Percentiles rank a stretch among this genome's conserved stretches.
These are phyloP conservation scores for Chorisops tibialis DNA, from an alignment of 2,888 invertebrate species.

Conservation along the genomic window DNA sequence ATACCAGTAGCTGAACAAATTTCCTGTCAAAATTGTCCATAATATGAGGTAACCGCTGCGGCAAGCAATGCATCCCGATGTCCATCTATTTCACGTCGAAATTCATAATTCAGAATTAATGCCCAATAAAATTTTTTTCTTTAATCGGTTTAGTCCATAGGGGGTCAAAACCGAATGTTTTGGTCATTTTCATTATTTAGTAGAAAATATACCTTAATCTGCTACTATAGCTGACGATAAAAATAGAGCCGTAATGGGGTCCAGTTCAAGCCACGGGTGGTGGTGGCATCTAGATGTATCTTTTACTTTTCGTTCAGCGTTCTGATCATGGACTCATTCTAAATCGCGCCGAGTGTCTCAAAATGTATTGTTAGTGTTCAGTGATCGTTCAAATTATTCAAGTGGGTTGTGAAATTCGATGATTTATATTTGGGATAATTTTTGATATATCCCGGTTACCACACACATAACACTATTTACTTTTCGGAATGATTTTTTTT, in stretches of 20 bases:
- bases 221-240: neutral
- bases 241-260: slow-evolving; percentile 21
- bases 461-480: no score
- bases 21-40: slow-evolving; percentile 3
- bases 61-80: neutral
- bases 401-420: no score
- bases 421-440: no score
- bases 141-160: slow-evolving; percentile 25
- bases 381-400: no score
- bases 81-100: neutral
- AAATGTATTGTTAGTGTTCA: no score
- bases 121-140: slow-evolving; percentile 14
- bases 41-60: neutral
- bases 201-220: slow-evolving; percentile 10
- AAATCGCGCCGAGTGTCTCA: no score
- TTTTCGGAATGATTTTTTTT: no score
- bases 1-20: slow-evolving; percentile 22
- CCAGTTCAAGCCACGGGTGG: slow-evolving; percentile 15
- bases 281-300: slow-evolving; percentile 9
- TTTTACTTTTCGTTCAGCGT: no score
- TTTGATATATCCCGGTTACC: no score
- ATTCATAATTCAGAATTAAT: slow-evolving; percentile 23
- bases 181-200: slow-evolving; percentile 6
- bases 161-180: neutral
- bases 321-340: no score